Conservation (phyloP, 1,140 invertebrate genomes). For the Panonychus citri region DNA sequence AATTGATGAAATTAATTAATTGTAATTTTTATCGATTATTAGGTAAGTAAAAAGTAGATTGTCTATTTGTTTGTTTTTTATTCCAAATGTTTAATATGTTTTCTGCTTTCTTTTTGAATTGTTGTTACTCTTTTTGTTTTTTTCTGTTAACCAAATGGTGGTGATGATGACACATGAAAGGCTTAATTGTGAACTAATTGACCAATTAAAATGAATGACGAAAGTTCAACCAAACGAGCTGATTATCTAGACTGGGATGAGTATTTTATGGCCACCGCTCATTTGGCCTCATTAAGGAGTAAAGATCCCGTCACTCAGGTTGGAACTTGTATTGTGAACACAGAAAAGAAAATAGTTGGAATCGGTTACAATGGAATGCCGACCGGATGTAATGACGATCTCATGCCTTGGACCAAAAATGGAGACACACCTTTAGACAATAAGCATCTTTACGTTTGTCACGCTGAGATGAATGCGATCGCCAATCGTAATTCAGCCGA, state of each 20-base stretch:
- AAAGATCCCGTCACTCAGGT: slow-evolving; percentile 80
- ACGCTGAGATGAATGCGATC: slow-evolving; percentile 91
- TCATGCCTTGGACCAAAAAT: slow-evolving; percentile 59
- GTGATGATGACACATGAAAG: too few species aligned
- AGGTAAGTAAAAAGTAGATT: too few species aligned
- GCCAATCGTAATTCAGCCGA: slow-evolving; percentile 61
- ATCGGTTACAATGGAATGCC: slow-evolving; percentile 94
- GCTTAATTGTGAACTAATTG: neutral
- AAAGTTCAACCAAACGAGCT: slow-evolving; percentile 24
- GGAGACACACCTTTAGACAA: slow-evolving; percentile 32
- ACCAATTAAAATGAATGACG: neutral
- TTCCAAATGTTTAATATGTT: too few species aligned
- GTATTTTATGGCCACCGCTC: slow-evolving; percentile 72
- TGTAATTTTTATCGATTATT: too few species aligned
- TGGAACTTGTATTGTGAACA: slow-evolving; percentile 72
- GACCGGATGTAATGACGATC: slow-evolving; percentile 56
- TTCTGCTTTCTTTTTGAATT: too few species aligned
- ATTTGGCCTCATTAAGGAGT: slow-evolving; percentile 61
- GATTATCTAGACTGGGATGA: slow-evolving; percentile 54
- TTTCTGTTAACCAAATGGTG: too few species aligned
- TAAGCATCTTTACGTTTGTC: slow-evolving; percentile 76
- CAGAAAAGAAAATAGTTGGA: slow-evolving; percentile 67
- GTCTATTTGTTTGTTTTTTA: too few species aligned
- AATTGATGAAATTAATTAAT: too few species aligned
- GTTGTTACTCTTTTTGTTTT: too few species aligned